Percentiles rank a stretch among this genome's conserved stretches.
These are phyloP conservation scores for Xestia rhomboidea DNA, from an alignment of 2,888 invertebrate species.

Conservation along the genomic window DNA sequence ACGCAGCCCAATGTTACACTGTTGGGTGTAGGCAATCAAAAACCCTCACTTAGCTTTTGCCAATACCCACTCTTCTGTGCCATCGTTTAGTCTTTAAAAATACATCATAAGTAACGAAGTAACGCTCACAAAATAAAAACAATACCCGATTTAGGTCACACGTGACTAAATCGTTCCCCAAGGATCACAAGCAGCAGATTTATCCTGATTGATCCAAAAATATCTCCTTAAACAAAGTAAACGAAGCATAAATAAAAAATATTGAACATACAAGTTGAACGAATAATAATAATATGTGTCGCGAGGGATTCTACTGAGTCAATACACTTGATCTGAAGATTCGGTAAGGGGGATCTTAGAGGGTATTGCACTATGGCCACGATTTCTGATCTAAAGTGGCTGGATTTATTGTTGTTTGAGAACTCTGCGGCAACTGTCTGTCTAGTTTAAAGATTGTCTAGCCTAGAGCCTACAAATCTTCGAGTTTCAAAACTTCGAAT, in stretches of 20 bases:
- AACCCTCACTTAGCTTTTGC: background rate
- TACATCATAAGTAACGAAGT: background rate
- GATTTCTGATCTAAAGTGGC: constrained; percentile 13
- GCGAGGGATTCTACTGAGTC: constrained; percentile 18
- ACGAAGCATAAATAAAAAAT: constrained; percentile 35
- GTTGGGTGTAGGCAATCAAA: background rate
- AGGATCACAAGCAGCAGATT: constrained; percentile 22
- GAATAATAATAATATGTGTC: constrained; percentile 39
- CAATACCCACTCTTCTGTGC: background rate
- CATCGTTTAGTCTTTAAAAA: background rate
- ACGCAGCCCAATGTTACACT: background rate
- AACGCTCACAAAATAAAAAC: background rate
- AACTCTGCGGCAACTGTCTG: background rate
- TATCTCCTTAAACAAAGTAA: constrained; percentile 15
- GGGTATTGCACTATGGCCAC: background rate
- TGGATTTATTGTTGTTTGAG: background rate
- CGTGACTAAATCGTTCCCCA: constrained; percentile 17
- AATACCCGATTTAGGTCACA: constrained; percentile 3
- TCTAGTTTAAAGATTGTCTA: background rate
- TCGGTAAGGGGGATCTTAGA: background rate
- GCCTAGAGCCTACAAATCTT: constrained; percentile 12
- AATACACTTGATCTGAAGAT: constrained; percentile 40
- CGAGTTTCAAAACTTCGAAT: constrained; percentile 3
- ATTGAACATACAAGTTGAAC: constrained; percentile 26
- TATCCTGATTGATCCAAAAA: constrained; percentile 42